Evolutionary conservation across 2,888 invertebrate genomes (phyloP), one percentile per base, ranked within the genome.

Genomic region (Agriopis aurantiaria): DNA sequence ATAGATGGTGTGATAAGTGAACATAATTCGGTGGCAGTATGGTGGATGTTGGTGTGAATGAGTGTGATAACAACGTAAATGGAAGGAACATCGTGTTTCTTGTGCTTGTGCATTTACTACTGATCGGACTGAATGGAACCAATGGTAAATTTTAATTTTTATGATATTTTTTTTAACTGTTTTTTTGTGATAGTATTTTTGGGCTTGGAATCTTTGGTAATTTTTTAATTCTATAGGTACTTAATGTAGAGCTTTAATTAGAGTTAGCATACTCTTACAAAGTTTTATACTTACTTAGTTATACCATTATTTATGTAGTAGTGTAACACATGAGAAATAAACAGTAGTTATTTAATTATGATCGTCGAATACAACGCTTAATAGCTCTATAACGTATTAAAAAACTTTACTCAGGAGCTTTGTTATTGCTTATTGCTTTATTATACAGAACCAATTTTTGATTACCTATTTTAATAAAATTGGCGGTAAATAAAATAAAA

Each of bases 41-140:
- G 93, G 92, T 94, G 91, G 89, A 91, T 93, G 90, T 87, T 88
- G 91, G 93, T 93, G 92, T 89, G 89, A 93, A 91, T 89, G 91
- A 92, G 89, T 92, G 92, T 88, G 89, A 92, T 91, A 91, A 90
- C 89, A 91, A 89, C 88, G 85, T 91, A 87, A 91, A 91, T 90
- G 93, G 93, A 85, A 92, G 88, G 90, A 93, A 90, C 90, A 93
- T 94, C 88, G 91, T 93, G 87, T 91, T 88, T 88, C 88, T 94
- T 78, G 90, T 93, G 85, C 89, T 94, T 85, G 93, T 93, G 89
- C 94, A 93, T 91, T 90, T 94, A 81, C 88, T 94, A 80, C 90
- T 94, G 81, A 92, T 94, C 88, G 92, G 93, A 91, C 90, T 94
- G 85, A 92, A 94, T 85, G 93, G 93, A 80, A 94, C 93, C 74